Evolutionary conservation across 2,797 vertebrate genomes (phyloP).

Genomic region (Lagodon rhomboides): DNA sequence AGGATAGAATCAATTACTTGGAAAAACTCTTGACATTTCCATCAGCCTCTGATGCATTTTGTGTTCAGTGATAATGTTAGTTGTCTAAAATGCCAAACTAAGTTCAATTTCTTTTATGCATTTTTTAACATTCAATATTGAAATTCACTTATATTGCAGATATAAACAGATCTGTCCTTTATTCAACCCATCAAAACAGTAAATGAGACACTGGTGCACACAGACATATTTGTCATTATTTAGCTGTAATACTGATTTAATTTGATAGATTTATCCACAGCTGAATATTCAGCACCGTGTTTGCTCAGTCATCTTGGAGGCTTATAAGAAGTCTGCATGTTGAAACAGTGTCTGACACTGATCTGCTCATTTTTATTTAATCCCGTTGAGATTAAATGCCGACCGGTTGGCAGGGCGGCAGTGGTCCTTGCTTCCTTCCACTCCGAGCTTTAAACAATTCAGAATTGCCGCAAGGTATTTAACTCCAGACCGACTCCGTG

Average conservation of each 20-base stretch:
- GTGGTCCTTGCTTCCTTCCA: background rate
- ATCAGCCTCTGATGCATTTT: background rate
- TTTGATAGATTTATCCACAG: constrained; percentile 3
- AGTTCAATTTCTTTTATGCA: background rate
- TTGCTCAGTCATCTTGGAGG: background rate
- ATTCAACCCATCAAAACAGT: background rate
- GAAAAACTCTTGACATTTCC: background rate
- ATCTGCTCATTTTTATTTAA: background rate
- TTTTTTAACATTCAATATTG: background rate
- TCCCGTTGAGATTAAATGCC: constrained; percentile 22
- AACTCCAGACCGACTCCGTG: background rate
- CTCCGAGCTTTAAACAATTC: constrained; percentile 5
- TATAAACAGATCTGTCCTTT: too few relatives aligned
- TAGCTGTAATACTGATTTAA: background rate
- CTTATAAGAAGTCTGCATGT: background rate
- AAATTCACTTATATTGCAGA: background rate
- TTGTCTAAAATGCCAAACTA: background rate
- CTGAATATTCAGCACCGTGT: background rate
- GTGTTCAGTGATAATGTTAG: background rate
- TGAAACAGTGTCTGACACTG: background rate
- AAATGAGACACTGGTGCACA: background rate
- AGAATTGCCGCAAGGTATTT: background rate
- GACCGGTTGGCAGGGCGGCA: constrained; percentile 4
- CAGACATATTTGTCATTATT: background rate
- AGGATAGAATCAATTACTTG: background rate